Conservation (phyloP, 2,113 vertebrate species). For the Sturnira hondurensis region DNA sequence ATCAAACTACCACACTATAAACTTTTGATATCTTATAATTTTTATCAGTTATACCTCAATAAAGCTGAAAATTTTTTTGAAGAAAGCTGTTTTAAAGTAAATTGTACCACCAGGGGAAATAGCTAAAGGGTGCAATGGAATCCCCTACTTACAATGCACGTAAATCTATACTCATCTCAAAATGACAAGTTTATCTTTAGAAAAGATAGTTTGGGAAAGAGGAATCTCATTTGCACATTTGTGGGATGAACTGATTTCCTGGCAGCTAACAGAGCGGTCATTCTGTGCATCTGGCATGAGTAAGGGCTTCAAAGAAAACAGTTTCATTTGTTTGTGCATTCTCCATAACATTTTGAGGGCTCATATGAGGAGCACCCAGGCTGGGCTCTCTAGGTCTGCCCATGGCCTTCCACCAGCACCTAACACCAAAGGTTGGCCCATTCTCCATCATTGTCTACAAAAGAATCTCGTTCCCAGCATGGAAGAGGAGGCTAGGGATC, state of each 20-base stretch:
- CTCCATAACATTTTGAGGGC: background rate
- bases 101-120: background rate
- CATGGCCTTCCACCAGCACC: background rate
- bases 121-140: background rate
- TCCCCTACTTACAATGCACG: background rate
- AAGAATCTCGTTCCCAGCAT: background rate
- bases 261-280: background rate
- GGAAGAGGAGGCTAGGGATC: background rate
- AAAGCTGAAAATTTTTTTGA: background rate
- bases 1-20: background rate
- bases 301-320: background rate
- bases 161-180: slow-evolving; percentile 23
- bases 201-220: background rate
- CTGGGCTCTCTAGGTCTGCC: background rate
- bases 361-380: background rate
- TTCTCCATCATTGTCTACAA: background rate
- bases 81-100: background rate
- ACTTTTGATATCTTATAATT: background rate
- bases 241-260: background rate
- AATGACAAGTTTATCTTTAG: slow-evolving; percentile 19
- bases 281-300: background rate
- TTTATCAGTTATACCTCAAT: background rate
- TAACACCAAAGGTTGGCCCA: background rate
- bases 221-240: background rate
- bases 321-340: background rate